Base-by-base conservation (phyloP, 2,797 vertebrate genomes). In the Percopsis omiscomaycus region DNA sequence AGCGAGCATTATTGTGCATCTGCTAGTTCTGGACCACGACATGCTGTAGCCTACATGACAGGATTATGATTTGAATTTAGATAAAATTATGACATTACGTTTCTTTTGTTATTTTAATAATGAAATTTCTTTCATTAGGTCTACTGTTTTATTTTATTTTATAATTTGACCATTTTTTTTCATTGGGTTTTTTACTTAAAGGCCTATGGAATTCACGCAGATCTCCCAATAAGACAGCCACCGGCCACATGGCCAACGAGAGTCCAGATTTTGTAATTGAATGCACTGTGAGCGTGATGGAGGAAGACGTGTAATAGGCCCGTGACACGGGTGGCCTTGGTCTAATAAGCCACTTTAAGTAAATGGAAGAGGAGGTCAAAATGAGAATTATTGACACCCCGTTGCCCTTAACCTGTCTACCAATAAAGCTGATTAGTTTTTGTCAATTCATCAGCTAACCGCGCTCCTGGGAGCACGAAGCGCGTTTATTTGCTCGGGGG, bases 341-440 rank as follows among this genome's bases (percentile, higher is more conserved):
- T 93, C 93, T 95, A 95, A 98, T 96, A 94, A 96, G 94, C 91
- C 90, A 90, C 91, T 94, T 93, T 89, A 87, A 84, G 89, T 91
- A 96, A 96, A 98, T 98, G 94, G 94, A 96, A 94, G 91, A 93
- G 90, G 88, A 93, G 96, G 95, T 95, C 94, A 94, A 88, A 91
- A 93, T 85, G 92, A 94, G 93, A 95, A 95, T 94, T 95, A 96
- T 95, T 94, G 95, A 95, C 95, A 95, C 94, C 91, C 92, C 83
- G 86, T 90, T 94, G 94, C 94, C 95, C 94, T 96, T 95, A 95
- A 96, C 96, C 95, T 94, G 95, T 94, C 94, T 94, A 93, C 95
- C 95, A 96, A 97, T 98, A 97, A 98, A 96, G 95, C 95, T 94
- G 96, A 99, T 98, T 97, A 94, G 95, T 93, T 97, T 96, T 94